Conservation (phyloP, 2,888 invertebrate species). For the Lepas anatifera region DNA sequence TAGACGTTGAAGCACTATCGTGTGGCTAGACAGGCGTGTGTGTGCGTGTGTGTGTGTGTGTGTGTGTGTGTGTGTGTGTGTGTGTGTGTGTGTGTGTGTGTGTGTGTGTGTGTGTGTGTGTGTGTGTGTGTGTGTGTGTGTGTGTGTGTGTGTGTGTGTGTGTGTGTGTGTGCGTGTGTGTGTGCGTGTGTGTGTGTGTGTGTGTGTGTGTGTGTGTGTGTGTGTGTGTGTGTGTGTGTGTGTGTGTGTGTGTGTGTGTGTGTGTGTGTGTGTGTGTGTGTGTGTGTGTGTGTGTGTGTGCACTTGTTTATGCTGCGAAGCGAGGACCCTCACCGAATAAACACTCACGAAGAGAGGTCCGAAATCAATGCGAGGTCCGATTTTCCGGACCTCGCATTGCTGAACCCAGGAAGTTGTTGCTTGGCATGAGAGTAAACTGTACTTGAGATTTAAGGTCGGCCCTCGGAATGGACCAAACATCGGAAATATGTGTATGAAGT, state of each 20-base stretch:
- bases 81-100: constrained; percentile 12
- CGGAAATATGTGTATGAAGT: too few species aligned
- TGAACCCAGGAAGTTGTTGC: too few species aligned
- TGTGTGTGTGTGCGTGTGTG: constrained; percentile 10
- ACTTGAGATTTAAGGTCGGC: too few species aligned
- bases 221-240: neutral
- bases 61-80: constrained; percentile 13
- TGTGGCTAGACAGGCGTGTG: neutral
- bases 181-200: neutral
- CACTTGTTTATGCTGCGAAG: neutral
- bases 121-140: constrained; percentile 1
- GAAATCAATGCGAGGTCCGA: too few species aligned
- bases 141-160: constrained; percentile 14
- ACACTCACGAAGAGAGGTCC: too few species aligned
- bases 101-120: constrained; percentile 11
- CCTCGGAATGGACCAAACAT: too few species aligned
- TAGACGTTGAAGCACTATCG: too few species aligned
- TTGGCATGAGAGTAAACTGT: too few species aligned
- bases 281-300: neutral
- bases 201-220: neutral
- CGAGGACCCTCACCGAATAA: too few species aligned
- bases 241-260: neutral
- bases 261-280: neutral
- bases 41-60: constrained; percentile 8
- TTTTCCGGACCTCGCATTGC: too few species aligned